Conservation (phyloP, 2,113 vertebrate genomes). For the Genyomyrus donnyi region DNA sequence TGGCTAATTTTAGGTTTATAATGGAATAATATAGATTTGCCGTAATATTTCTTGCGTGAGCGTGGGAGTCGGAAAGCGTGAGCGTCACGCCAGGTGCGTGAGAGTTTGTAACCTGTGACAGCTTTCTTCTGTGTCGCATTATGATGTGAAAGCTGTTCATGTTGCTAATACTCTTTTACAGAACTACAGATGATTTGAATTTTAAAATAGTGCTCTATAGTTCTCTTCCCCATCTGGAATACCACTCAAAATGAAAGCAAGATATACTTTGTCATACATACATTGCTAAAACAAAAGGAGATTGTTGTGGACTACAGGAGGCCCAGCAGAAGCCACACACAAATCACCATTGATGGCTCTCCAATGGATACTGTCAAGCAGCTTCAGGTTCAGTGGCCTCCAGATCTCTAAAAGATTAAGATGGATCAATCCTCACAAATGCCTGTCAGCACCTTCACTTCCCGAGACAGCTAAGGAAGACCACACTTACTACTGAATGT, state of each 20-base stretch:
- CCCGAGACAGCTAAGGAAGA: neutral
- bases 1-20: neutral
- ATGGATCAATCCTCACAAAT: neutral
- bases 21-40: neutral
- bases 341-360: neutral
- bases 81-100: neutral
- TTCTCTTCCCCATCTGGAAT: neutral
- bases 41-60: neutral
- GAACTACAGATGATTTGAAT: neutral
- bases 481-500: neutral
- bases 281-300: neutral
- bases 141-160: neutral
- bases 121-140: neutral
- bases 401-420: neutral
- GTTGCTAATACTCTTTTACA: neutral
- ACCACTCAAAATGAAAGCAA: neutral
- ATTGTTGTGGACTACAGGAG: neutral
- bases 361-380: neutral
- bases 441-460: neutral
- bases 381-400: neutral
- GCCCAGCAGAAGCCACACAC: neutral
- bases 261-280: neutral
- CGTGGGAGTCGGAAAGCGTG: no score
- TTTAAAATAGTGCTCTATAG: neutral
- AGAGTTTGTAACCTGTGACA: neutral